phyloP scores from a whole-genome alignment of 2,113 vertebrate species.

The Leptosomus discolor region DNA sequence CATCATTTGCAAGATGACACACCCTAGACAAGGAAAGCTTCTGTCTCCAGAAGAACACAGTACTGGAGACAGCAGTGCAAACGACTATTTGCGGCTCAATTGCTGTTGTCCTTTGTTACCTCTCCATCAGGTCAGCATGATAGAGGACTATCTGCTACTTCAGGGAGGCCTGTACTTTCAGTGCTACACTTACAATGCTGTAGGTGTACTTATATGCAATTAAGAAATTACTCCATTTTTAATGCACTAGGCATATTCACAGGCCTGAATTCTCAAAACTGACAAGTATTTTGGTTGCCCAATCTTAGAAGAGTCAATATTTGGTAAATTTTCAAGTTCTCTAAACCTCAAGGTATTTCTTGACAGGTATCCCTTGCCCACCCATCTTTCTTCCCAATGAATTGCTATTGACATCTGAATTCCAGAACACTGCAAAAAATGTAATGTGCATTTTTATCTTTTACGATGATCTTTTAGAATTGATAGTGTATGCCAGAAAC shows the following conservation, averaged over 20 bases:
- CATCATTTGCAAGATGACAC: neutral
- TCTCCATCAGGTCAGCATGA: neutral
- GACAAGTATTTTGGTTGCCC: neutral
- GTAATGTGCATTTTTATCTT: neutral
- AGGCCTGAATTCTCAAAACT: neutral
- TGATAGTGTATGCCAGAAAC: neutral
- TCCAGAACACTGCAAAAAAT: neutral
- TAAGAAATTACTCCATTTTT: neutral
- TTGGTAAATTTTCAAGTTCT: neutral
- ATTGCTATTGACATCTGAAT: neutral
- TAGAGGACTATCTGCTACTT: neutral
- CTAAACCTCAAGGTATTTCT: neutral
- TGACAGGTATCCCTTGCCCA: neutral
- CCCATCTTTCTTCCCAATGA: neutral
- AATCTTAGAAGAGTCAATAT: neutral
- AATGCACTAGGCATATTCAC: neutral
- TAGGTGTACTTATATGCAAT: neutral
- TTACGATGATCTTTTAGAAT: neutral
- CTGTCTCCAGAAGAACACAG: neutral
- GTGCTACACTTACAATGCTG: neutral
- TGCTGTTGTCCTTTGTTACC: rapidly evolving
- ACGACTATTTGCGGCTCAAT: neutral
- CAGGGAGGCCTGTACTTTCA: neutral
- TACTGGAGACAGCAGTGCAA: neutral
- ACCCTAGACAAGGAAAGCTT: neutral